Conservation (phyloP, 2,888 invertebrate species). For the Anorthoa munda region DNA sequence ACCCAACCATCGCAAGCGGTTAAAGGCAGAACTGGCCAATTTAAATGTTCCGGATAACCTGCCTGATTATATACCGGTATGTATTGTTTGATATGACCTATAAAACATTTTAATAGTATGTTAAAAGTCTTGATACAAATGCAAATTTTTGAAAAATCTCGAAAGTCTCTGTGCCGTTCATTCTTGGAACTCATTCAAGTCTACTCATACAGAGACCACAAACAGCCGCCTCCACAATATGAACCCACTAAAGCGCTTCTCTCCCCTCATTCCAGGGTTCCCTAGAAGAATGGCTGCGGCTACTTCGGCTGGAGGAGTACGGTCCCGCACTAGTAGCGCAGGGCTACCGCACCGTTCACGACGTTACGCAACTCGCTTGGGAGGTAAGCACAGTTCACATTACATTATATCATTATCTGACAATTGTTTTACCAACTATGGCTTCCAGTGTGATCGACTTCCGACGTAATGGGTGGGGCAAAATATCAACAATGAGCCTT, state of each 20-base stretch:
- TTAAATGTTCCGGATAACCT: conserved; percentile 98
- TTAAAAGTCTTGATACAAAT: too few relatives aligned
- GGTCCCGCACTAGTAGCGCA: conserved; percentile 97
- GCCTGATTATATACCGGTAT: conserved; percentile 98
- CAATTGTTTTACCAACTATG: neutral
- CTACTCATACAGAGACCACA: neutral
- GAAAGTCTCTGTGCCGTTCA: neutral
- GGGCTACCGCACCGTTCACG: conserved; percentile 98
- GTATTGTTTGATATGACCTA: conserved; percentile 65
- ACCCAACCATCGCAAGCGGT: conserved; percentile 98
- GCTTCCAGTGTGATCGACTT: too few relatives aligned
- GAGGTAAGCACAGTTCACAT: conserved; percentile 89
- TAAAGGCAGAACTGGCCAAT: conserved; percentile 99
- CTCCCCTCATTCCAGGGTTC: conserved; percentile 93
- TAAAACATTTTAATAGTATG: neutral
- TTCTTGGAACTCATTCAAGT: neutral
- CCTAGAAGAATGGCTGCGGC: conserved; percentile 98
- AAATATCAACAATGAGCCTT: too few relatives aligned
- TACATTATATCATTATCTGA: neutral
- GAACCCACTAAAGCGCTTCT: conserved; percentile 22
- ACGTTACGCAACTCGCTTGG: conserved; percentile 98
- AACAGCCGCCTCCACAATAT: neutral
- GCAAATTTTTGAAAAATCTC: too few relatives aligned
- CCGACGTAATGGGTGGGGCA: too few relatives aligned
- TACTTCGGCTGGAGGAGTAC: conserved; percentile 98